These are phyloP conservation scores for Cotesia congregata DNA, from an alignment of 2,888 invertebrate genomes.

Conservation along the genomic window DNA sequence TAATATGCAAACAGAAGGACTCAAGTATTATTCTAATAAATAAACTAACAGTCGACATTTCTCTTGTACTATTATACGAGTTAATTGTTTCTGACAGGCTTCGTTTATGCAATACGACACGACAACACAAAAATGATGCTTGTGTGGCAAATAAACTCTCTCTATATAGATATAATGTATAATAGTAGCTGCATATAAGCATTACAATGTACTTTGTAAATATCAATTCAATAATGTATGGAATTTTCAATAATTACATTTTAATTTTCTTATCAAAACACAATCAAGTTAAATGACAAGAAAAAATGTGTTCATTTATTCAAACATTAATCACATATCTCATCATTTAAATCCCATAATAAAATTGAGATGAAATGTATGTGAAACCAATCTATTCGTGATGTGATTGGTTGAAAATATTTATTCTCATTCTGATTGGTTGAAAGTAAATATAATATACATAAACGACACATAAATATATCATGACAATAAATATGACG, in stretches of 20 bases:
- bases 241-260: not conserved
- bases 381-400: too few species aligned
- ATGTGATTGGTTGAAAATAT: too few species aligned
- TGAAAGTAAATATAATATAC: too few species aligned
- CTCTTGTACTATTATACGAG: slow-evolving; percentile 19
- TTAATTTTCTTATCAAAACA: not conserved
- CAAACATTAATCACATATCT: too few species aligned
- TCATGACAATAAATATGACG: too few species aligned
- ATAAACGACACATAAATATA: too few species aligned
- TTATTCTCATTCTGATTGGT: too few species aligned
- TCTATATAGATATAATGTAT: not conserved
- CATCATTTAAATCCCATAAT: too few species aligned
- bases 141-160: slow-evolving; percentile 18
- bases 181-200: not conserved
- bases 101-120: slow-evolving; percentile 24
- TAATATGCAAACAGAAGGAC: too few species aligned
- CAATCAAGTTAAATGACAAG: not conserved
- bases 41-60: slow-evolving; percentile 15
- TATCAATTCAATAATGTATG: not conserved
- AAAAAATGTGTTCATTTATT: not conserved
- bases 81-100: slow-evolving; percentile 30
- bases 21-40: not conserved
- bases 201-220: not conserved
- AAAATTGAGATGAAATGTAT: too few species aligned
- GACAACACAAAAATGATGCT: slow-evolving; percentile 20